Base-by-base conservation (phyloP, 2,888 invertebrate species). In the Smittia sp. region DNA sequence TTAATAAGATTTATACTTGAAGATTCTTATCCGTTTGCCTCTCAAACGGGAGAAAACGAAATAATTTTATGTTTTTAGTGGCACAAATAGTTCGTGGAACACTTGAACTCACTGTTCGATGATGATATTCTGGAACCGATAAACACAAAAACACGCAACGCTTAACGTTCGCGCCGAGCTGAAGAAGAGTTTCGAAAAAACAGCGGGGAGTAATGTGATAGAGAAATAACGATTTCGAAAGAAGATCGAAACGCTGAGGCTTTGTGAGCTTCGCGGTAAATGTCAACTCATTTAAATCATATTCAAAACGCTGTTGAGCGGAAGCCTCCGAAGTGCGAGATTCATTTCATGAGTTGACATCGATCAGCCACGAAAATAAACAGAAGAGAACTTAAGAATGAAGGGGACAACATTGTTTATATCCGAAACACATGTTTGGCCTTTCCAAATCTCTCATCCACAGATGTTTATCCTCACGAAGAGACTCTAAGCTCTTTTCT, bases 31-130 rank as follows among this genome's bases (percentile, higher is more conserved):
- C 15, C n/a, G 15, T 52, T 13, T 46, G 46, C 13, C 46, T n/a
- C n/a, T 46, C 46, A 15, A 15, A 46, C 9, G n/a, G 15, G 15
- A n/a, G 46, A 46, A 46, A 39, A 6, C 22, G 58, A 58, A 58
- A 58, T 58, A 22, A 20, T 58, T 58, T 58, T n/a, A 58, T 22
- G 2, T 58, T 52, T n/a, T 6, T 4, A 15, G 39, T 13, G 3
- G 9, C 6, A 62, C 9, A 24, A 62, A 22, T 22, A 18, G 62
- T 62, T 62, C 62, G 18, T 20, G 63, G 27, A 25, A 58, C 58
- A 25, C 69, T 69, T 20, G 69, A 69, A n/a, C 46, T 69, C 15
- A 41, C 20, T 58, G 6, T 38, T 58, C 27, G 54, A 69, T 27
- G 52, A 54, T 69, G 24, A 54, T 54, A 54, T 69, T 69, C 52